Evolutionary conservation across 2,888 invertebrate species (phyloP).

Genomic region (Trichogramma dendrolimi): DNA sequence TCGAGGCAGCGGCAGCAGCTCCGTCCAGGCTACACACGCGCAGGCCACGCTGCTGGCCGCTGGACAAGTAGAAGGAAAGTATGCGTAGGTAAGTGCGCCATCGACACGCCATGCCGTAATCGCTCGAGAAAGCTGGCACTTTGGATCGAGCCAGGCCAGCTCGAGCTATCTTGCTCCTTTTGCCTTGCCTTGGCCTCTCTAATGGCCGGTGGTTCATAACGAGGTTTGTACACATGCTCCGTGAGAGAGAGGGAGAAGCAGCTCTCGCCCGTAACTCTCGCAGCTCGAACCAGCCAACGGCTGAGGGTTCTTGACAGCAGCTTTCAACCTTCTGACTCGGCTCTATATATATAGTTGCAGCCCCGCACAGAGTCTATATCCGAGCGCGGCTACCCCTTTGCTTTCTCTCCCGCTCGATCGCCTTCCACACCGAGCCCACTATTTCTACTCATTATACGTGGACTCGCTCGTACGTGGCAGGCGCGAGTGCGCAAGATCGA

Average conservation of each 20-base stretch:
- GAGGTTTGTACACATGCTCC: conserved; percentile 47
- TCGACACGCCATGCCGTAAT: conserved; percentile 47
- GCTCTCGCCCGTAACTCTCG: background rate
- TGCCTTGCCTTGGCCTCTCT: conserved; percentile 40
- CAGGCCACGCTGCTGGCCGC: background rate
- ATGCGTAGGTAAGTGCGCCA: conserved; percentile 36
- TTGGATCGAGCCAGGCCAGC: conserved; percentile 29
- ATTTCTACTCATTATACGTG: no score
- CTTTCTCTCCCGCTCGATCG: background rate
- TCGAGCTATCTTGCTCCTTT: conserved; percentile 38
- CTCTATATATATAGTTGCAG: conserved; percentile 12
- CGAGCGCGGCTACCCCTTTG: background rate
- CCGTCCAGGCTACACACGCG: no score
- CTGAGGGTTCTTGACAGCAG: conserved; percentile 53
- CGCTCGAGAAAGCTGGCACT: conserved; percentile 52
- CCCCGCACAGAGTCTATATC: background rate
- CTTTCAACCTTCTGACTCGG: conserved; percentile 46
- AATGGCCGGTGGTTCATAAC: conserved; percentile 53
- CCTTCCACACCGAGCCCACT: no score
- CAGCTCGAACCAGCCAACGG: conserved; percentile 45
- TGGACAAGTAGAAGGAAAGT: conserved; percentile 38
- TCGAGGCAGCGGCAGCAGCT: background rate
- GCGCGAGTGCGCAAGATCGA: conserved; percentile 14
- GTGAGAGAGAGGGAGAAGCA: background rate
- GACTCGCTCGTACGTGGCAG: background rate